These are phyloP conservation scores for Diorhabda carinulata DNA, from an alignment of 1,140 invertebrate species.

Conservation along the genomic window DNA sequence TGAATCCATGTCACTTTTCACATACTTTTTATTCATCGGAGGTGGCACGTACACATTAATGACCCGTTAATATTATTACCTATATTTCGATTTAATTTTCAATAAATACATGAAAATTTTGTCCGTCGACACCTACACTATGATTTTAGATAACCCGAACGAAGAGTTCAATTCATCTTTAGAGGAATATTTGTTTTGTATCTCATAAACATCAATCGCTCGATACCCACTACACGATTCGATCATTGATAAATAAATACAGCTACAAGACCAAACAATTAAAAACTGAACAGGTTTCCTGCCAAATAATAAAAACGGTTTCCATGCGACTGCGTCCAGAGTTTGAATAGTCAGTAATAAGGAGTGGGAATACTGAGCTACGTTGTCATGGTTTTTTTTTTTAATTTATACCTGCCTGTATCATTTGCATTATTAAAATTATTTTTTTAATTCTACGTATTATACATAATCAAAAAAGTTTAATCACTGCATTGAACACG, in stretches of 20 bases:
- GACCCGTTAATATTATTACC: conserved; percentile 12
- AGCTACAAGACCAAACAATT: conserved; percentile 4
- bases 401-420: no score
- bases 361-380: neutral
- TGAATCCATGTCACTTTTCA: conserved; percentile 54
- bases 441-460: no score
- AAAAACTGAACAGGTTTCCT: conserved; percentile 5
- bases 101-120: conserved; percentile 5
- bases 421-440: no score
- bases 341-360: neutral
- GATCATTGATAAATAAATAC: neutral
- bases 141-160: neutral
- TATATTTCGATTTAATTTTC: conserved; percentile 8
- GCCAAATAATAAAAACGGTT: neutral
- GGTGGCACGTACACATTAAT: conserved; percentile 6
- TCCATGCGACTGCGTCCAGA: neutral
- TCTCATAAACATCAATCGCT: neutral
- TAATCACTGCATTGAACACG: no score
- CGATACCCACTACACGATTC: neutral
- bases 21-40: conserved; percentile 31
- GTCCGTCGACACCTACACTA: conserved; percentile 1
- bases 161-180: neutral
- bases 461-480: no score
- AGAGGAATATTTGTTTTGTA: neutral
- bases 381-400: neutral